Percentiles rank a stretch among this genome's conserved stretches.
Conservation (phyloP, 2,888 invertebrate genomes). For the Microctonus brassicae region DNA sequence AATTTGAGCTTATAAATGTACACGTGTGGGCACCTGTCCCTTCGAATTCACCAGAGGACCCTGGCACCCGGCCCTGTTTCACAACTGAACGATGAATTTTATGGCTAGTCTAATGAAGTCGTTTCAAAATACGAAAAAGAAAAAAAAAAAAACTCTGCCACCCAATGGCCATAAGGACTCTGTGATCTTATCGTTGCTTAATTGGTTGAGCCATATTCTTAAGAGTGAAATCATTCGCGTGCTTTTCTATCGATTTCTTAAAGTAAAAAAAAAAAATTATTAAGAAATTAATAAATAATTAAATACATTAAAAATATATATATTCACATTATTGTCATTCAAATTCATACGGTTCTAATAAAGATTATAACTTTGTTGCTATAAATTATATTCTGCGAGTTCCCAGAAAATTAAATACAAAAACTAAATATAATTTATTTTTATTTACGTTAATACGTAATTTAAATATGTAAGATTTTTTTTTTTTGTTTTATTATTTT, state of each 20-base stretch:
- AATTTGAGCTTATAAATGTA: constrained; percentile 42
- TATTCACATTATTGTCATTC: neutral
- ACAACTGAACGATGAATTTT: constrained; percentile 62
- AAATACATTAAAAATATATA: neutral
- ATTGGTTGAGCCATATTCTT: constrained; percentile 63
- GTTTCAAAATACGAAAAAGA: constrained; percentile 41
- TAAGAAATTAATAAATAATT: neutral
- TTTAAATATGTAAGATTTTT: neutral
- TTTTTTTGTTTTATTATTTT: neutral
- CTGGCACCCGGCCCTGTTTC: constrained; percentile 51
- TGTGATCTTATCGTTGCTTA: constrained; percentile 63
- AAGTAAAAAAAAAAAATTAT: neutral
- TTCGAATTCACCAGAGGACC: constrained; percentile 41
- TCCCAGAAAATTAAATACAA: neutral
- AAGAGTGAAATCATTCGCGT: constrained; percentile 48
- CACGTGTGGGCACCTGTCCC: constrained; percentile 58
- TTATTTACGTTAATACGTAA: neutral
- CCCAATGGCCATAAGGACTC: constrained; percentile 53
- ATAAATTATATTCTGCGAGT: constrained; percentile 19
- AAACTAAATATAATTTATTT: neutral
- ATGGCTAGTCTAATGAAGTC: constrained; percentile 67
- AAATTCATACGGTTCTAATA: neutral
- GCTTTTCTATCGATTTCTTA: constrained; percentile 12
- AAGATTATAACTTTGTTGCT: constrained; percentile 20
- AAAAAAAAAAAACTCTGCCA: constrained; percentile 34